Evolutionary conservation across 2,888 invertebrate genomes (phyloP).

Genomic region (Sarcophaga subvicina): DNA sequence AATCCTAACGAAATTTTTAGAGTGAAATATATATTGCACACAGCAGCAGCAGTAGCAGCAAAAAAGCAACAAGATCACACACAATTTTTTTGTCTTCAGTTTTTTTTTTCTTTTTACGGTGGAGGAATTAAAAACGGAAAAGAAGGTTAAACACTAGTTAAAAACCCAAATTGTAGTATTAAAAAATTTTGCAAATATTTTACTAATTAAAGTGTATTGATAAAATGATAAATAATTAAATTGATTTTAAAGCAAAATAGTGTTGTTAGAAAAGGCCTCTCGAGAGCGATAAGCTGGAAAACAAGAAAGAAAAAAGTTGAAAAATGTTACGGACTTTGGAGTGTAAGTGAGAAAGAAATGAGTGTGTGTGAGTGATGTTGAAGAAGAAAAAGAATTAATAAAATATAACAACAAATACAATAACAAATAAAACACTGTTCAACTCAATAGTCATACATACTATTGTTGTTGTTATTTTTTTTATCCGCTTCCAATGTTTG

Average conservation of each 20-base stretch:
- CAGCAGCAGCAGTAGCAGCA: conserved; percentile 54
- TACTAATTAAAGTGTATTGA: neutral
- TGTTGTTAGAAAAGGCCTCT: neutral
- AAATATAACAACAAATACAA: conserved; percentile 42
- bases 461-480: conserved; percentile 25
- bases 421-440: conserved; percentile 37
- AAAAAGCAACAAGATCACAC: conserved; percentile 56
- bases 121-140: conserved; percentile 51
- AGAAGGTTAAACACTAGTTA: conserved; percentile 53
- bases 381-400: conserved; percentile 50
- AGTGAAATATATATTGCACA: conserved; percentile 43
- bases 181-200: conserved; percentile 15
- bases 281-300: conserved; percentile 3
- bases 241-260: neutral
- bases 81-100: conserved; percentile 56
- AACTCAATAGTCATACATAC: conserved; percentile 26
- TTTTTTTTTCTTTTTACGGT: conserved; percentile 47
- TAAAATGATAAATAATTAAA: conserved; percentile 5
- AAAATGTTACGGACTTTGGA: conserved; percentile 67
- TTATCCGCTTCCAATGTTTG: conserved; percentile 31
- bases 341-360: conserved; percentile 29
- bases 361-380: conserved; percentile 51
- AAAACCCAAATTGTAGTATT: conserved; percentile 33
- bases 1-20: conserved; percentile 34
- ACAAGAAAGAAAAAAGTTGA: conserved; percentile 10